Percentiles rank a stretch among this genome's conserved stretches.
These are phyloP conservation scores for Cheilosia variabilis DNA, from an alignment of 2,888 invertebrate species.

Conservation along the genomic window DNA sequence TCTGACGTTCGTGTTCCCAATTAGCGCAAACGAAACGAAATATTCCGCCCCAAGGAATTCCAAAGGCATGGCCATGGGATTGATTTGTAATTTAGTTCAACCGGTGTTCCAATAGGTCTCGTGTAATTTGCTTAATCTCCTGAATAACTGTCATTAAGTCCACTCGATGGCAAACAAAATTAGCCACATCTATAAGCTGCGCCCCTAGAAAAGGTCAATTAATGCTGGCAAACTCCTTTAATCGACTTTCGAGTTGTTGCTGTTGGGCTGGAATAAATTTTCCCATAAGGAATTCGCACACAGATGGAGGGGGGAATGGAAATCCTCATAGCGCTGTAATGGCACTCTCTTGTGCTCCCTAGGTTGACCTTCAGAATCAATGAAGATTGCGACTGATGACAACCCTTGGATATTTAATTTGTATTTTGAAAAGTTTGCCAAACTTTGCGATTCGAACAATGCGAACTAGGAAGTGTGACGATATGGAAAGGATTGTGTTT, in stretches of 20 bases:
- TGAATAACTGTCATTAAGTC: slow-evolving; percentile 45
- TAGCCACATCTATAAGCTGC: not conserved
- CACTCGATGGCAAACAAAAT: slow-evolving; percentile 12
- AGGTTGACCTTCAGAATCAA: slow-evolving; percentile 38
- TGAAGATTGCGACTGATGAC: slow-evolving; percentile 23
- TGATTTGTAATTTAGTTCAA: slow-evolving; percentile 37
- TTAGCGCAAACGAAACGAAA: slow-evolving; percentile 29
- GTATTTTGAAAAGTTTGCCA: slow-evolving; percentile 34
- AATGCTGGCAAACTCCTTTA: slow-evolving; percentile 33
- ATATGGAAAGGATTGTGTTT: slow-evolving; percentile 24
- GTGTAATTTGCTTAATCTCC: slow-evolving; percentile 47
- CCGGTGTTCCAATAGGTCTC: slow-evolving; percentile 36
- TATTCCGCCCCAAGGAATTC: slow-evolving; percentile 12
- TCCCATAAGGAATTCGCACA: slow-evolving; percentile 18
- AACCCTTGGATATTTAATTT: slow-evolving; percentile 26
- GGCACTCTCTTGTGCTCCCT: slow-evolving; percentile 1
- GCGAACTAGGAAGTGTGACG: not conserved
- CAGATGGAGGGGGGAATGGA: not conserved
- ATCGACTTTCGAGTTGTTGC: slow-evolving; percentile 23
- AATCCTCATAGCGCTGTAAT: not conserved
- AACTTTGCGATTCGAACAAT: slow-evolving; percentile 15
- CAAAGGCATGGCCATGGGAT: slow-evolving; percentile 9
- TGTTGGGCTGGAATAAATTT: not conserved
- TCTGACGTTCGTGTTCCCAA: slow-evolving; percentile 7
- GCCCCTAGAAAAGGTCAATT: slow-evolving; percentile 20